These are phyloP conservation scores for Ambastaia sidthimunki DNA, from an alignment of 2,797 vertebrate species.

Conservation along the genomic window DNA sequence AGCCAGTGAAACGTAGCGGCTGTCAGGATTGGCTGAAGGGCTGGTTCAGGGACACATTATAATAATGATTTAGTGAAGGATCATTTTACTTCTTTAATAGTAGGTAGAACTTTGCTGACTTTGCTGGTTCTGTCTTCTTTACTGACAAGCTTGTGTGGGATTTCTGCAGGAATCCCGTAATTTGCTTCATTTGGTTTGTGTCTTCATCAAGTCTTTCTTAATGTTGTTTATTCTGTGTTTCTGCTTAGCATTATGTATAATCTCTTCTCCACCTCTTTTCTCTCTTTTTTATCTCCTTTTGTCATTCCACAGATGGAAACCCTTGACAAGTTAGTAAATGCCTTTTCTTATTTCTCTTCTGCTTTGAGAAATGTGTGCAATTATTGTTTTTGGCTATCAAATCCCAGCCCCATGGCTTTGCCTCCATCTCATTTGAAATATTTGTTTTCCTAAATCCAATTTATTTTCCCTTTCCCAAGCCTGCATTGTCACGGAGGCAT, in stretches of 20 bases:
- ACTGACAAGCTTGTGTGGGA: slow-evolving; percentile 42
- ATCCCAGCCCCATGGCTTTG: slow-evolving; percentile 17
- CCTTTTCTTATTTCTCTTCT: slow-evolving; percentile 61
- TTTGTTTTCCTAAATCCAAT: slow-evolving; percentile 8
- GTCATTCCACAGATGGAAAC: slow-evolving; percentile 86
- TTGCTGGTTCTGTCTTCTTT: neutral
- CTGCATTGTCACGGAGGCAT: slow-evolving; percentile 18
- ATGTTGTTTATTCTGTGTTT: slow-evolving; percentile 42
- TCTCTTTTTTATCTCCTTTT: slow-evolving; percentile 59
- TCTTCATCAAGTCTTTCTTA: slow-evolving; percentile 28
- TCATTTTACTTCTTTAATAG: neutral
- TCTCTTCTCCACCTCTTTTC: slow-evolving; percentile 64
- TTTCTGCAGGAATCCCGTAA: slow-evolving; percentile 60
- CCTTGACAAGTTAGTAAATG: slow-evolving; percentile 95
- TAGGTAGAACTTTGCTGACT: neutral
- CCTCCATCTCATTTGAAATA: neutral
- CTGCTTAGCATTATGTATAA: slow-evolving; percentile 46
- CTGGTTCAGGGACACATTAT: neutral
- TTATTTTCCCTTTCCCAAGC: slow-evolving; percentile 22
- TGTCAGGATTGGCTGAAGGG: neutral
- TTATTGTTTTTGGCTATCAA: slow-evolving; percentile 48
- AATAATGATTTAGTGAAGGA: neutral
- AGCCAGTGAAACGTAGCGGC: neutral
- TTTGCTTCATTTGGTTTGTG: slow-evolving; percentile 39
- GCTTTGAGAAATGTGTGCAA: slow-evolving; percentile 40